phyloP scores from a whole-genome alignment of 1,140 invertebrate species.

The Panulirus ornatus region DNA sequence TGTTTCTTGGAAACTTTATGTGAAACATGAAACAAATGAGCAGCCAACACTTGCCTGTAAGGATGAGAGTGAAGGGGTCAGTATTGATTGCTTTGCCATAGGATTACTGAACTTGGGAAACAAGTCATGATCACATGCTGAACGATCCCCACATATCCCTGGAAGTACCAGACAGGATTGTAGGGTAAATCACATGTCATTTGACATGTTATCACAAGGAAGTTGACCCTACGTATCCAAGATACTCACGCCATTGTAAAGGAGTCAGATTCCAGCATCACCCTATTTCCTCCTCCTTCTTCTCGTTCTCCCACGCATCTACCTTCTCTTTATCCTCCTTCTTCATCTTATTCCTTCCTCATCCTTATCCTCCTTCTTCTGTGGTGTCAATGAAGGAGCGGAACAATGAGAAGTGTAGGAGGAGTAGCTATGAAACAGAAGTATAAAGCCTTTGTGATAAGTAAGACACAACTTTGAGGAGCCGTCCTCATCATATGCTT shows the following conservation, averaged over 20 bases:
- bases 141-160: too few relatives aligned
- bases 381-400: too few relatives aligned
- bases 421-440: neutral
- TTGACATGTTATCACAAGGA: neutral
- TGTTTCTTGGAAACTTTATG: too few relatives aligned
- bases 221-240: neutral
- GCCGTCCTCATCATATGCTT: too few relatives aligned
- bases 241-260: neutral
- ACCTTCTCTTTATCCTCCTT: neutral
- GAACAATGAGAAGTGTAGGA: neutral
- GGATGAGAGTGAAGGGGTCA: too few relatives aligned
- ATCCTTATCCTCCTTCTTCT: neutral
- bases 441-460: neutral
- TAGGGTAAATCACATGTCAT: too few relatives aligned
- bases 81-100: too few relatives aligned
- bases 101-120: constrained; percentile 1
- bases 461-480: neutral
- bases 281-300: neutral
- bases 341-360: neutral
- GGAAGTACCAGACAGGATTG: too few relatives aligned
- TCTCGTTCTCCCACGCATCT: neutral
- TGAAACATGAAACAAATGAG: too few relatives aligned
- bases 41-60: too few relatives aligned
- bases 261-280: neutral
- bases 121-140: neutral